phyloP scores from a whole-genome alignment of 2,888 invertebrate species.

The Digitonthophagus gazella region DNA sequence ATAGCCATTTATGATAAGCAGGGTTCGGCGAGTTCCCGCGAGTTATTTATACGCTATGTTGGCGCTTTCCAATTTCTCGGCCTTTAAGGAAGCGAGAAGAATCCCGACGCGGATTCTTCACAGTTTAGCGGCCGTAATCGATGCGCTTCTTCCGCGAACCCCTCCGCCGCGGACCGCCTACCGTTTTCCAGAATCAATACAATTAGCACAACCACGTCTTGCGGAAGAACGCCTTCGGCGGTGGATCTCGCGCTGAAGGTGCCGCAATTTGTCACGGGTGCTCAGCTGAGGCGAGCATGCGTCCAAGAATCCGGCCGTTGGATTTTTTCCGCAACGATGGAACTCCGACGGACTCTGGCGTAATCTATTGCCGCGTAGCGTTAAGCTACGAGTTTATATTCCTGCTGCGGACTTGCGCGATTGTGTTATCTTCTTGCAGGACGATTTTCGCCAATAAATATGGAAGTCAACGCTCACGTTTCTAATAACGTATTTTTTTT shows the following conservation, averaged over 20 bases:
- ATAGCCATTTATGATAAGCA: not conserved
- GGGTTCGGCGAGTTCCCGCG: not conserved
- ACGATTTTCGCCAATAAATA: conserved; percentile 39
- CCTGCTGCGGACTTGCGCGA: conserved; percentile 40
- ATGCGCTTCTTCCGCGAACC: not conserved
- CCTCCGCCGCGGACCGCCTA: not conserved
- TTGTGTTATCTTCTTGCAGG: conserved; percentile 30
- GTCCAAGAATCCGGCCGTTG: conserved; percentile 44
- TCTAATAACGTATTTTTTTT: not conserved
- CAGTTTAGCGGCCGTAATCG: not conserved
- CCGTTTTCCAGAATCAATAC: conserved; percentile 8
- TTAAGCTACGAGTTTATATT: conserved; percentile 40
- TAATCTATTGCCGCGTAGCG: conserved; percentile 36
- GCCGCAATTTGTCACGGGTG: conserved; percentile 45
- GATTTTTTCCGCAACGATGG: conserved; percentile 34
- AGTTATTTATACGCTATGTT: not conserved
- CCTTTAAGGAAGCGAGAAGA: not conserved
- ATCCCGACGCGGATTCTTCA: not conserved
- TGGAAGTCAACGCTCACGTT: conserved; percentile 21
- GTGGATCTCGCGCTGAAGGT: conserved; percentile 41
- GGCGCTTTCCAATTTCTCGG: not conserved
- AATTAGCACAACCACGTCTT: conserved; percentile 3
- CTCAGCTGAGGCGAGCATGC: conserved; percentile 43
- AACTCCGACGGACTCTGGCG: conserved; percentile 29
- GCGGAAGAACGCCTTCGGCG: conserved; percentile 22